Evolutionary conservation across 2,888 invertebrate species (phyloP), one percentile per base, ranked within the genome.

Genomic region (Drosophila fungiperda): DNA sequence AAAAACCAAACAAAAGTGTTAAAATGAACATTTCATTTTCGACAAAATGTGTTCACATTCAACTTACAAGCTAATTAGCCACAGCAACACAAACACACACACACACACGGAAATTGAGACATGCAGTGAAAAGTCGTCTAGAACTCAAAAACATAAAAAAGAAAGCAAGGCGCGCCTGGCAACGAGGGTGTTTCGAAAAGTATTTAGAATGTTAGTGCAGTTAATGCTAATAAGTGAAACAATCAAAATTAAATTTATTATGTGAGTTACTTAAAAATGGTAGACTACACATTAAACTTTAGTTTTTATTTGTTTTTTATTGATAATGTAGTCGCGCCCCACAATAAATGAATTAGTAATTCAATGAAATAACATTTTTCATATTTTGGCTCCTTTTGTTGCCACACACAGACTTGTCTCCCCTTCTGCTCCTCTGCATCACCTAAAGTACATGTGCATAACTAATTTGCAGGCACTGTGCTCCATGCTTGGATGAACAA

Each of bases 41-140:
- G 70, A 73, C 72, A 75, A 80, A 87, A 82, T 82, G 76, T 83
- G 80, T 77, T 87, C 89, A 84, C 73, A 75, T 86, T 84, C 63
- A 55, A 75, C 84, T 80, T 82, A 90, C 87, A 90, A 90, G 87
- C 90, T 88, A 88, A 88, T 88, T 90, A 88, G 90, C 83, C 90
- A 71, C 59, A 72, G 65, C 65, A 54, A 45, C 40, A 64, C 33
- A 67, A 15, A 32, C 60, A 54, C 36, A 55, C 15, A 55, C n/a
- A 42, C 38, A 62, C 29, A 57, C 35, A 29, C 61, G 53, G 52
- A 68, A 68, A 49, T 42, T 26, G 50, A 67, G 68, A 59, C 68
- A 63, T 52, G 61, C 58, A 48, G 67, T 67, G 50, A 77, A 80
- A 79, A 62, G 67, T 59, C 57, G 63, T 65, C 70, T 54, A 76